phyloP scores from a whole-genome alignment of 2,888 invertebrate genomes.

The Tipula vernalis region DNA sequence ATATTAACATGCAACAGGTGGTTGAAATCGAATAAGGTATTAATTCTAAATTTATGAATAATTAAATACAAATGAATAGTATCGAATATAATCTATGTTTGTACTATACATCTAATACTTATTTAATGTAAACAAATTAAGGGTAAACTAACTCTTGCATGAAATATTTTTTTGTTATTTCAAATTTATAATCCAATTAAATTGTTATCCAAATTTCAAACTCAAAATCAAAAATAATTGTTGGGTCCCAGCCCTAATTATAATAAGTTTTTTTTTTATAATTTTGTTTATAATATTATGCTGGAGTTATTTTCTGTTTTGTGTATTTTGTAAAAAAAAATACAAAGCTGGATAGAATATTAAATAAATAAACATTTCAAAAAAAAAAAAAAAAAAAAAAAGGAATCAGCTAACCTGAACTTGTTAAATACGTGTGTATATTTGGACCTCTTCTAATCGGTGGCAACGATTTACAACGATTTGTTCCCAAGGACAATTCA shows the following conservation, averaged over 20 bases:
- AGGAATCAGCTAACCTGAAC: constrained; percentile 57
- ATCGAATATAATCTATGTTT: background rate
- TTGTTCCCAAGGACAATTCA: constrained; percentile 55
- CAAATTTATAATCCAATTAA: background rate
- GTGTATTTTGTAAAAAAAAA: background rate
- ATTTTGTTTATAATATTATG: background rate
- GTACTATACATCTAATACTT: too few species aligned
- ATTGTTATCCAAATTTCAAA: background rate
- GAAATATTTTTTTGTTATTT: background rate
- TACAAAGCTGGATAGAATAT: background rate
- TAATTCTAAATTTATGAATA: background rate
- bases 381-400: too few species aligned
- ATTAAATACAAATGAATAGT: background rate
- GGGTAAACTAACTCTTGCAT: background rate
- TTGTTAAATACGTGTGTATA: constrained; percentile 74
- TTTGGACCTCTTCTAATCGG: constrained; percentile 69
- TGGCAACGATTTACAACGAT: constrained; percentile 68
- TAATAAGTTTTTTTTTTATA: background rate
- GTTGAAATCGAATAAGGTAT: background rate
- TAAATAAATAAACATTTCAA: background rate
- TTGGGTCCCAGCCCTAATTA: background rate
- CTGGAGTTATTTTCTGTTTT: background rate
- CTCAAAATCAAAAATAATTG: background rate
- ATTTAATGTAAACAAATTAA: background rate
- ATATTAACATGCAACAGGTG: background rate